phyloP scores from a whole-genome alignment of 53 echinoderm and acorn worm species.

The Paracentrotus lividus region DNA sequence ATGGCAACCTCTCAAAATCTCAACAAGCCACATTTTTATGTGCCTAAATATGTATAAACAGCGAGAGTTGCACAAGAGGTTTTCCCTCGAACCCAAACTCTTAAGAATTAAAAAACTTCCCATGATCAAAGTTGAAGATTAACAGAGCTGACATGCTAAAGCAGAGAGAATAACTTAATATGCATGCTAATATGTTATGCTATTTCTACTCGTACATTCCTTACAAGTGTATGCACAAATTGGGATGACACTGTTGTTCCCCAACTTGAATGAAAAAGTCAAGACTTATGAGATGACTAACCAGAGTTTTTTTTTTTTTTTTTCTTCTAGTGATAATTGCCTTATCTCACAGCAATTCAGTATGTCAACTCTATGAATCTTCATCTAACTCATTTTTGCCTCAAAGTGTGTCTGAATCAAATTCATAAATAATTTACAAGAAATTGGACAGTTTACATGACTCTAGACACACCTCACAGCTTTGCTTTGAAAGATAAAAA shows the following conservation, averaged over 20 bases:
- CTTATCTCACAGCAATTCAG: background rate
- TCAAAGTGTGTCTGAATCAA: constrained; percentile 33
- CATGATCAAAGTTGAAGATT: constrained; percentile 40
- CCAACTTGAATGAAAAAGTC: constrained; percentile 55
- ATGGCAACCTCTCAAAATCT: constrained; percentile 10
- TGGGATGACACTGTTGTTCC: constrained; percentile 68
- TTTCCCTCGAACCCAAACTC: background rate
- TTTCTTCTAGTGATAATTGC: background rate
- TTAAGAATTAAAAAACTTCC: background rate
- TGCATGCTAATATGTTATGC: background rate
- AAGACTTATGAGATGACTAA: background rate
- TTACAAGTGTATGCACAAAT: background rate
- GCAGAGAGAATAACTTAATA: background rate
- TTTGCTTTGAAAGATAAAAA: background rate
- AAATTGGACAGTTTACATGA: constrained; percentile 16
- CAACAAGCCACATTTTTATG: background rate
- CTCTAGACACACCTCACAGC: constrained; percentile 35
- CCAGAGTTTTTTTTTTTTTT: background rate
- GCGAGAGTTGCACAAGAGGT: constrained; percentile 5
- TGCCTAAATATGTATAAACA: constrained; percentile 63
- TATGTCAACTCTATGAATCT: constrained; percentile 44
- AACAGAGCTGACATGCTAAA: constrained; percentile 42
- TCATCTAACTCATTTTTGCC: constrained; percentile 22
- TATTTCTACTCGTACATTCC: background rate
- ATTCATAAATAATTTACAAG: constrained; percentile 48